Percentiles rank a stretch among this genome's conserved stretches.
phyloP scores from a whole-genome alignment of 2,113 vertebrate genomes.

The Aegotheles bennettii region DNA sequence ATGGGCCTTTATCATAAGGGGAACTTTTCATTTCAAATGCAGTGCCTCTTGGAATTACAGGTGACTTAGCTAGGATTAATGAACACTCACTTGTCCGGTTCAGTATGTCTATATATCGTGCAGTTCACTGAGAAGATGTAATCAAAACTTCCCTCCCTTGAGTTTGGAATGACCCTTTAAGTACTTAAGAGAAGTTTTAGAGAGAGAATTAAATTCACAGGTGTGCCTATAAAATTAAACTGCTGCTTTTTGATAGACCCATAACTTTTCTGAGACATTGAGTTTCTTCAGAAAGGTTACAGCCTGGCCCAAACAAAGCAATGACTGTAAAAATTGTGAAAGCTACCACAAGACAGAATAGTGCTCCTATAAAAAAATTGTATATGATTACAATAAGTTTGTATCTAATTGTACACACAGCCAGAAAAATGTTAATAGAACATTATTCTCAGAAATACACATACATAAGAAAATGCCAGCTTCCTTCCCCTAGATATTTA shows the following conservation, averaged over 20 bases:
- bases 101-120: not conserved
- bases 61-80: not conserved
- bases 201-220: constrained; percentile 6
- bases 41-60: not conserved
- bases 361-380: not conserved
- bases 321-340: not conserved
- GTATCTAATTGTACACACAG: not conserved
- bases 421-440: not conserved
- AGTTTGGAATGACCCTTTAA: not conserved
- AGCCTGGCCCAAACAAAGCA: not conserved
- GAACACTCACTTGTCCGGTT: not conserved
- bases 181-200: not conserved
- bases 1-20: not conserved
- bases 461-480: not conserved
- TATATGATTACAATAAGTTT: not conserved
- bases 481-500: not conserved
- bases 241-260: not conserved
- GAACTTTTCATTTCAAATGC: not conserved
- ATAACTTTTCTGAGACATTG: not conserved
- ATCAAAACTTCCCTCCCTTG: not conserved
- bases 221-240: not conserved
- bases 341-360: not conserved
- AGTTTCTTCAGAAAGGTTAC: constrained; percentile 10
- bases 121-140: not conserved
- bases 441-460: not conserved